These are phyloP conservation scores for Ictalurus punctatus DNA, from an alignment of 2,113 vertebrate species.

Conservation along the genomic window DNA sequence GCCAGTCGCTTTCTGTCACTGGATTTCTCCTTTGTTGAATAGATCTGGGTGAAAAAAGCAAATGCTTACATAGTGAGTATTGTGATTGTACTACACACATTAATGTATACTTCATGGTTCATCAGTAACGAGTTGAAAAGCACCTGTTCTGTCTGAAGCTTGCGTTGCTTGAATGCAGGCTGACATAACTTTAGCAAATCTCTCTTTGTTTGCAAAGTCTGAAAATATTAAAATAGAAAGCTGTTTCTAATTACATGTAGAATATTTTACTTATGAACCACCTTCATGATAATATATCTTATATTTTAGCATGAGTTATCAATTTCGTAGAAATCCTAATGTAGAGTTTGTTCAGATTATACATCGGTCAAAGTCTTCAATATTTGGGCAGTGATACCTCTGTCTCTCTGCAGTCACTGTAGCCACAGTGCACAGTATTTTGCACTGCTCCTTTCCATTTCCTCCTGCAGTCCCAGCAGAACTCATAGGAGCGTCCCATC, in stretches of 20 bases:
- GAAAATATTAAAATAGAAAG: neutral
- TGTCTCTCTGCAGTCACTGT: constrained; percentile 55
- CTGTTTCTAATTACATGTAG: neutral
- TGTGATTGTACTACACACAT: neutral
- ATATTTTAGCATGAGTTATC: neutral
- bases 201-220: constrained; percentile 21
- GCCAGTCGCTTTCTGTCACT: constrained; percentile 64
- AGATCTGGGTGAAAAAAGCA: constrained; percentile 66
- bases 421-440: constrained; percentile 54
- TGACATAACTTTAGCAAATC: constrained; percentile 26
- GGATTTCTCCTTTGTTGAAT: constrained; percentile 49
- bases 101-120: neutral
- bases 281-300: neutral
- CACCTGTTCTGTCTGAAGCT: constrained; percentile 19
- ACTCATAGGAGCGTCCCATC: constrained; percentile 45
- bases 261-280: neutral
- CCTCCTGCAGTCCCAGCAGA: constrained; percentile 70
- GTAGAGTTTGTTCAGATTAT: neutral
- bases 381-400: constrained; percentile 11
- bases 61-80: neutral
- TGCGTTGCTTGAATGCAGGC: constrained; percentile 43
- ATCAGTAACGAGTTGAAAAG: neutral
- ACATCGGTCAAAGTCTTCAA: neutral
- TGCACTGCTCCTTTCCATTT: constrained; percentile 59
- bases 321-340: neutral